Base-by-base conservation (phyloP, 1,140 invertebrate species). In the Acromyrmex heyeri region DNA sequence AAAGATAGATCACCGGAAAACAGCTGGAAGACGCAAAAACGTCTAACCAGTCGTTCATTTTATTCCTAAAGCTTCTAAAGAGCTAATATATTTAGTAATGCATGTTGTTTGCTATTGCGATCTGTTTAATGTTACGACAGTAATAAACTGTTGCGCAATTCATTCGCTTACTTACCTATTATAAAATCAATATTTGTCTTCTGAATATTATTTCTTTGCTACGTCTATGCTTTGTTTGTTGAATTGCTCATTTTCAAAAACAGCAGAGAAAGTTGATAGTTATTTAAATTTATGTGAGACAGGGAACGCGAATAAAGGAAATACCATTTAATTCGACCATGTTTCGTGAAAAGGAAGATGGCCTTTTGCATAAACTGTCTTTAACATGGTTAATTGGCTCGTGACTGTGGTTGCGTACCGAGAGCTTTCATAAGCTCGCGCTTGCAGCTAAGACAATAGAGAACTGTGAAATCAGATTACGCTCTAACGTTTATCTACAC, bases 1-100 rank as follows among this genome's bases (percentile, higher is more conserved):
- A 70, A 89, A 67, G 88, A 88, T 83, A 61, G 69, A 86, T 87
- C 53, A 57, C 73, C 55, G 30, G 69, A 59, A 72, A 48, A 86
- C 87, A 81, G 69, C 69, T 67, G 61, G 21, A n/a, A 67, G 75
- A 81, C 69, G 61, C 65, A 72, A 78, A 77, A 21, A 34, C 24
- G 38, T 16, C n/a, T 27, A 24, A 27, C 61, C 59, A 34, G 18
- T 79, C 70, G 24, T 57, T 53, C 8, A 67, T 67, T 72, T 73
- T 61, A 34, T 57, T 69, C 12, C 0, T 38, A 21, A 61, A 73
- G 53, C 18, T 48, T 10, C 24, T n/a, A 50, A 48, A 44, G 55
- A 61, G 79, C 14, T 18, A 16, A 18, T 57, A 27, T 24, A 2
- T 62, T 73, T 62, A 61, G 44, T 50, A 75, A 83, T 48, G 53